Base-by-base conservation (phyloP, 2,113 vertebrate species). In the Dasyurus viverrinus region DNA sequence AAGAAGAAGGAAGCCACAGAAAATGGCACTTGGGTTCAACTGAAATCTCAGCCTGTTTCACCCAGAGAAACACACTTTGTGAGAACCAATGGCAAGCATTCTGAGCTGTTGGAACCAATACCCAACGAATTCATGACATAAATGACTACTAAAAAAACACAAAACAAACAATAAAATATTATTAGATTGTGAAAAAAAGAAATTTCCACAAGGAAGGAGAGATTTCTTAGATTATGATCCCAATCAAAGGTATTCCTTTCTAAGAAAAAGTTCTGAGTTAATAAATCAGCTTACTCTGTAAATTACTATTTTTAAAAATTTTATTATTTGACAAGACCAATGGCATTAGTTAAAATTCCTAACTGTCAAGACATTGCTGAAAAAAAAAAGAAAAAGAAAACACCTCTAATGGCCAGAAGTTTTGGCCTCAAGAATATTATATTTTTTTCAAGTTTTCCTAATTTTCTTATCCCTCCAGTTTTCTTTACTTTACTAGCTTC, bases 401-500 rank as follows among this genome's bases (percentile, higher is more conserved):
- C 48, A 2, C 30, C 30, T 36, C 30, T 16, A 68, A 0, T 68
- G 27, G 30, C 50, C 50, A 52, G 50, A 84, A 55, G 42, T 89
- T 92, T 93, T 11, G 92, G 12, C 8, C 10, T 46, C 16, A 5
- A 52, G 55, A 90, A 84, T 55, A 93, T 89, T 95, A 93, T 1
- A 23, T 52, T 94, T 52, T 94, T 96, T 95, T 54, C 10, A 68
- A 36, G 30, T 68, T 68, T 68, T 68, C 27, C 60, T 68, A 68
- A 2, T 11, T 27, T 27, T 68, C 1, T 68, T 36, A 68, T 68
- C 30, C 60, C 57, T 30, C 26, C 11, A 36, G 12, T 68, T 68
- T 68, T 68, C 0, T 68, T 30, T 68, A 14, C 30, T 57, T 27
- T 27, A 12, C 25, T 57, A 57, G 89, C 57, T 96, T 91, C 23